A percentile compares a stretch with the other conserved stretches of the same genome.
Evolutionary conservation across 2,113 vertebrate genomes (phyloP).

Genomic region (Austrofundulus limnaeus): DNA sequence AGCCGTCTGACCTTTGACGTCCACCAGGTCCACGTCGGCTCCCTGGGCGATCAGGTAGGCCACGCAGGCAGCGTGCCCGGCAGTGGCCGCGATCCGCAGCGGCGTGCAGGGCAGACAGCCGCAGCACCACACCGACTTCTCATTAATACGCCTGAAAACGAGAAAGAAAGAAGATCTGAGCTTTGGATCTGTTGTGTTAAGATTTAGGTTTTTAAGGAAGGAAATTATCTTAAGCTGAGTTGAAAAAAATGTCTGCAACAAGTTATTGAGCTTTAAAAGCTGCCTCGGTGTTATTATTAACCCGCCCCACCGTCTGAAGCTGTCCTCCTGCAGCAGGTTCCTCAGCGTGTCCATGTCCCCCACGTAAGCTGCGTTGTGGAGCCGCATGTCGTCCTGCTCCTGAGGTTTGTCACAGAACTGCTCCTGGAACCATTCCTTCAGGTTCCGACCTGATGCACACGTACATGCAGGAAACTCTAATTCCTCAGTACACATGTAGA

Average conservation of each 20-base stretch:
- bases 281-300: not conserved
- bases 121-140: constrained; percentile 93
- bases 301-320: constrained; percentile 83
- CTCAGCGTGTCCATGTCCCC: constrained; percentile 89
- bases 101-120: constrained; percentile 94
- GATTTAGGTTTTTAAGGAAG: not conserved
- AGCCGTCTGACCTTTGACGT: constrained; percentile 93
- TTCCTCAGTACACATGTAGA: too few relatives aligned
- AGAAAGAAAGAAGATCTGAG: not conserved
- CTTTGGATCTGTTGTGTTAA: too few relatives aligned
- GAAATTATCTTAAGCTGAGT: not conserved
- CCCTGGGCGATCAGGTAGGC: constrained; percentile 87
- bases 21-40: constrained; percentile 90
- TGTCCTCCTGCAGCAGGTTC: constrained; percentile 86
- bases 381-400: constrained; percentile 88
- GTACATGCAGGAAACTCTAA: not conserved
- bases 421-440: constrained; percentile 93
- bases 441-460: constrained; percentile 83
- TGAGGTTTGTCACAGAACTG: constrained; percentile 91
- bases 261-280: too few relatives aligned
- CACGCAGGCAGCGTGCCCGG: constrained; percentile 87
- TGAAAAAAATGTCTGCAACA: too few relatives aligned
- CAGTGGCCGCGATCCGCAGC: constrained; percentile 88
- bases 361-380: constrained; percentile 91
- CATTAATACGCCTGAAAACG: constrained; percentile 85